Evolutionary conservation across 1,140 invertebrate genomes (phyloP), one percentile per base, ranked within the genome.

Genomic region (Macrobrachium nipponense): DNA sequence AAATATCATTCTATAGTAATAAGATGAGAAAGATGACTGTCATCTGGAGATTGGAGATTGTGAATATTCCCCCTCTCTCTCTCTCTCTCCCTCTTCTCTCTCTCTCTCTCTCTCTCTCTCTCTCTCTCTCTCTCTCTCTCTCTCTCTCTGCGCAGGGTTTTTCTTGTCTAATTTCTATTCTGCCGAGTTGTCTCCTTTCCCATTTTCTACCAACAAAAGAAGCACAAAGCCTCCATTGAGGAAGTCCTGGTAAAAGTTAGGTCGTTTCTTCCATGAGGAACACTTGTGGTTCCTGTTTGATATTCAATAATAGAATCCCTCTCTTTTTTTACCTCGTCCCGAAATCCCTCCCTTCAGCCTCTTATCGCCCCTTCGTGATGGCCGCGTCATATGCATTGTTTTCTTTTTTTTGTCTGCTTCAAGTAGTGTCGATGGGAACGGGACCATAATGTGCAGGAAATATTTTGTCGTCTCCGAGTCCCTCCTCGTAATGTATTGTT

Each of bases 281-380:
- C 80, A 82, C 80, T 72, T 58, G 43, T 36, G 18, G 58, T 43
- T 59, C 66, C 66, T 68, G 72, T 82, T 58, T 72, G 80, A 82
- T 82, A 72, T 70, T 82, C 80, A 72, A 23, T 58, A 82, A 72
- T 17, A 82, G 44, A 82, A 82, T 82, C n/a, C 66, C 17, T 51
- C 43, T 14, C 44, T 73, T 58, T 82, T 82, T 36, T 51, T 73
- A 17, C 27, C 18, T 73, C 51, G 12, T 51, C 51, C 51, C 7
- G 12, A 51, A 51, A 12, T 51, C 36, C 36, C 43, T 17, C 36
- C 36, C 72, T 20, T 20, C 36, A 36, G 8, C 72, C 75, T 17
- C 75, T 80, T 59, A 60, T 73, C 51, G 12, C 51, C 51, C 51
- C 51, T 51, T 51, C 51, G 51, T 51, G 51, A 51, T 10, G 51